phyloP scores from a whole-genome alignment of 2,888 invertebrate genomes.

The Prosopocoilus inquinatus region DNA sequence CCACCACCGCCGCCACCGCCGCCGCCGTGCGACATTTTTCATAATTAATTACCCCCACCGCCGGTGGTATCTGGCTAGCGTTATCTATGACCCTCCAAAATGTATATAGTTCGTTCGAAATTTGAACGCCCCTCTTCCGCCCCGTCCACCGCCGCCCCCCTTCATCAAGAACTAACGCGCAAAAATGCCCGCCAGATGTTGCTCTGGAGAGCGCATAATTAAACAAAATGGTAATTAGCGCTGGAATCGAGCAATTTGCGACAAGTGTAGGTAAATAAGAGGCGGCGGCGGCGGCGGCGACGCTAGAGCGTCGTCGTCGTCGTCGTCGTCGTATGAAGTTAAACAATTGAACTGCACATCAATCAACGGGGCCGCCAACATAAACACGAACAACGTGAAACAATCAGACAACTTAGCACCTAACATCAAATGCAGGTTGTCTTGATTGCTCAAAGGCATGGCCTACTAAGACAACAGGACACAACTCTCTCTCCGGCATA shows the following conservation, averaged over 20 bases:
- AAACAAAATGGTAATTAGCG: conserved; percentile 26
- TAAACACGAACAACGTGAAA: conserved; percentile 39
- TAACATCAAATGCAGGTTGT: conserved; percentile 39
- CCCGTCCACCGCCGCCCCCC: neutral
- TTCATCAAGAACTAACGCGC: neutral
- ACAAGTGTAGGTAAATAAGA: conserved; percentile 31
- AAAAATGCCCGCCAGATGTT: no score
- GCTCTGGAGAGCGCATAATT: no score
- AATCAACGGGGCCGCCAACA: conserved; percentile 41
- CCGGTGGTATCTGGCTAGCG: no score
- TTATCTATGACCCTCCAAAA: no score
- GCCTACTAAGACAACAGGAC: conserved; percentile 30
- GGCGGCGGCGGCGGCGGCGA: conserved; percentile 20
- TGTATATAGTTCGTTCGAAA: no score
- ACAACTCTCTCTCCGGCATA: conserved; percentile 6
- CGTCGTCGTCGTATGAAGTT: conserved; percentile 31
- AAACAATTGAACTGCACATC: conserved; percentile 45
- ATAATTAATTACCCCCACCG: neutral
- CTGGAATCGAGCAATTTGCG: conserved; percentile 30
- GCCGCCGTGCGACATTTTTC: neutral
- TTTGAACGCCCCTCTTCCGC: no score
- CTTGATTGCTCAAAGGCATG: conserved; percentile 40
- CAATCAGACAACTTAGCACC: conserved; percentile 42
- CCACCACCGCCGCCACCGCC: conserved; percentile 3
- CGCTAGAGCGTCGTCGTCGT: neutral